phyloP scores from a whole-genome alignment of 2,888 invertebrate genomes.

The Apamea sordens region DNA sequence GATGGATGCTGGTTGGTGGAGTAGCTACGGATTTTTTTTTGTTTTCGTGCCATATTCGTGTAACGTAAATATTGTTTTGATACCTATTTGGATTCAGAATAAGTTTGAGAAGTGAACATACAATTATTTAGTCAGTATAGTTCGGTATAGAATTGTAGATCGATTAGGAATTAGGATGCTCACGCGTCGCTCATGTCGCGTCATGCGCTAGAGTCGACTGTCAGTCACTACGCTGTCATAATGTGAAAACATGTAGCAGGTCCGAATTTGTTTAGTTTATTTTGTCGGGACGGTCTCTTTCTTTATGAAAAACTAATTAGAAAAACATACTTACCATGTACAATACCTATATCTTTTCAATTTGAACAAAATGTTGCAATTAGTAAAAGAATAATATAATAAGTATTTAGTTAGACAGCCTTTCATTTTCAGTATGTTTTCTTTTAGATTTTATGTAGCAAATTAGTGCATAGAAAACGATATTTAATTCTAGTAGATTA shows the following conservation, averaged over 20 bases:
- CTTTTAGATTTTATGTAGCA: not conserved
- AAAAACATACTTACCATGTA: no score
- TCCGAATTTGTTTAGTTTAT: not conserved
- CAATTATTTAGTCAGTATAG: not conserved
- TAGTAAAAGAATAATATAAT: not conserved
- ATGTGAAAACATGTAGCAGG: constrained; percentile 3
- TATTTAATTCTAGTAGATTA: not conserved
- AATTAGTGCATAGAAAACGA: not conserved
- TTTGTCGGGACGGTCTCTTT: not conserved
- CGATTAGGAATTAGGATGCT: constrained; percentile 31
- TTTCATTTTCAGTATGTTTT: not conserved
- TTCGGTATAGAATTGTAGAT: constrained; percentile 9
- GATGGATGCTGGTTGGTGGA: no score
- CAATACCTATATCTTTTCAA: no score
- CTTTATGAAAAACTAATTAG: no score
- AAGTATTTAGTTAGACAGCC: not conserved
- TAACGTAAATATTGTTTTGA: not conserved
- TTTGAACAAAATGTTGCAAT: not conserved
- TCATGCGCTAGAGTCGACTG: constrained; percentile 27
- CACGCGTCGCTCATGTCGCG: constrained; percentile 3
- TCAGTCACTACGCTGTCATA: constrained; percentile 16
- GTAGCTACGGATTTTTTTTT: no score
- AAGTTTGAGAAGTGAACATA: not conserved
- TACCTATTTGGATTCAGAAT: not conserved
- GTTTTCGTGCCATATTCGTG: no score